Evolutionary conservation across 2,113 vertebrate species (phyloP).

Genomic region (Leucosticte australis): DNA sequence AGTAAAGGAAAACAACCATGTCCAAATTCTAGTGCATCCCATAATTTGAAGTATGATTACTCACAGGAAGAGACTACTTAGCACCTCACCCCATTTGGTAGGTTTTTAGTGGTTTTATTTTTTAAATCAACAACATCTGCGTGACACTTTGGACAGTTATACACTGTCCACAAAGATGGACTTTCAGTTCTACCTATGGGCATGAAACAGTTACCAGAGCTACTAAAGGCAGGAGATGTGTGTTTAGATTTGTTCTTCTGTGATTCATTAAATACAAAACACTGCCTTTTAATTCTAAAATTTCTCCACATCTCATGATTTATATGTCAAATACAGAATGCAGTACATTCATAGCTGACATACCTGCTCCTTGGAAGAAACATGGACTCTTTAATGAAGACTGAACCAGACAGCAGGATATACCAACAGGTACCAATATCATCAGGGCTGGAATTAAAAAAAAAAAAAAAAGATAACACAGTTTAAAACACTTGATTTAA

Average conservation of each 20-base stretch:
- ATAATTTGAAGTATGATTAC: neutral
- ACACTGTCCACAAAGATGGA: neutral
- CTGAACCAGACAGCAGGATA: conserved; percentile 96
- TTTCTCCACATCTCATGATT: neutral
- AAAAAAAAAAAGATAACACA: neutral
- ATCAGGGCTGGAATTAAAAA: conserved; percentile 80
- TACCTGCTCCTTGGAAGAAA: conserved; percentile 99
- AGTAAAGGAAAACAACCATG: neutral
- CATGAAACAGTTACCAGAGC: neutral
- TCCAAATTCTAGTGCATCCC: neutral
- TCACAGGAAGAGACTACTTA: neutral
- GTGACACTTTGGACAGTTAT: neutral
- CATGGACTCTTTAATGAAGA: conserved; percentile 99
- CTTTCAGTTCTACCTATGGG: neutral
- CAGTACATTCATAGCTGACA: neutral
- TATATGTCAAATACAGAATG: neutral
- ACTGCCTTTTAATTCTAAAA: neutral
- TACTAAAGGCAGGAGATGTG: neutral
- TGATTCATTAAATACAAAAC: neutral
- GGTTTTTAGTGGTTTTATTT: neutral
- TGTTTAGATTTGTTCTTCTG: neutral
- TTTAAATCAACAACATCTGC: neutral
- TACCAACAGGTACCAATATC: conserved; percentile 98
- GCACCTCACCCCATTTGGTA: neutral
- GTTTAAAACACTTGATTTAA: neutral